Evolutionary conservation across 2,797 vertebrate genomes (phyloP).

Genomic region (Alca torda): DNA sequence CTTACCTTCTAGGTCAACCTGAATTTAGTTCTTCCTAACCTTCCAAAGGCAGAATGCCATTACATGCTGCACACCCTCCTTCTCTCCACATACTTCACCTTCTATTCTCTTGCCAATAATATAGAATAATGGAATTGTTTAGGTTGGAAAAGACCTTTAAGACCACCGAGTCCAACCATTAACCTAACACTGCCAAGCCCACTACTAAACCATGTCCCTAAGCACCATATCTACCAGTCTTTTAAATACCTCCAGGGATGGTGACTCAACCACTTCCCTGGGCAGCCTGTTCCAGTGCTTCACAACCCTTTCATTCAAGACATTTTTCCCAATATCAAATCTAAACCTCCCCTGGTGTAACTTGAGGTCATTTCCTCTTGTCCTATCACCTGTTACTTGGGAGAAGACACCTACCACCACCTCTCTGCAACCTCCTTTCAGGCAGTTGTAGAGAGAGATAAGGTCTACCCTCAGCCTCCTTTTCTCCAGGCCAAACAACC

Average conservation of each 20-base stretch:
- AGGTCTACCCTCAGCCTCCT: neutral
- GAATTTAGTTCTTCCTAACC: neutral
- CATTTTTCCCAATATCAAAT: neutral
- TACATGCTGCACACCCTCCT: neutral
- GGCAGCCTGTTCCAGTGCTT: neutral
- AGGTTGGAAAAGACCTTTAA: neutral
- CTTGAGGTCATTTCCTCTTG: neutral
- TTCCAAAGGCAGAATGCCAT: neutral
- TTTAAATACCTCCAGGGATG: neutral
- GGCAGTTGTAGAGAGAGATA: accelerated
- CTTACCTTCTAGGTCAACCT: neutral
- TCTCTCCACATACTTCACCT: neutral
- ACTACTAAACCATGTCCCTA: neutral
- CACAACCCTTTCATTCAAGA: neutral
- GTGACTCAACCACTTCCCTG: neutral
- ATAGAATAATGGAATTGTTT: accelerated
- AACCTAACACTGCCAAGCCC: neutral
- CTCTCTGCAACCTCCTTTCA: neutral
- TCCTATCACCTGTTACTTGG: neutral
- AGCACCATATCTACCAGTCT: accelerated
- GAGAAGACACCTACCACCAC: accelerated
- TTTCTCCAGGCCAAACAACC: neutral
- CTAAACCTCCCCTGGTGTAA: neutral
- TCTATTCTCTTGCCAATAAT: neutral
- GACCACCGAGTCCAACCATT: neutral